Evolutionary conservation across 2,797 vertebrate genomes (phyloP), one percentile per base, ranked within the genome.

Genomic region (Coendou prehensilis): DNA sequence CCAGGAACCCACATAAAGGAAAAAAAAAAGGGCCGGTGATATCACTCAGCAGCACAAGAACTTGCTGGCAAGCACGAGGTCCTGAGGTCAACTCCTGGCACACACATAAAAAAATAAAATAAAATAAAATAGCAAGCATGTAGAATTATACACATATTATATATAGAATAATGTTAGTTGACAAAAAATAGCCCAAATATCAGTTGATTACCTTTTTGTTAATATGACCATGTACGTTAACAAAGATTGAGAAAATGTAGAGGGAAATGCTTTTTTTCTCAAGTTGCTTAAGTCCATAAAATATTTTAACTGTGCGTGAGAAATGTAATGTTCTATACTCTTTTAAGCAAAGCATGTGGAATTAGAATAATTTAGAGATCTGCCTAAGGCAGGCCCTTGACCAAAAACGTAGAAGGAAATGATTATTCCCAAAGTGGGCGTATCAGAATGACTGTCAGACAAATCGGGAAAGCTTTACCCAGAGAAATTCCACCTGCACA

Each of bases 141-240:
- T 81, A 61, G 75, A 79, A 89, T 92, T 89, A 78, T 88, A 69
- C 83, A 69, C 11, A 8, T 45, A 64, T 64, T 26, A 64, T 30
- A 5, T 64, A 30, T 67, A 75, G 84, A 87, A 78, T 69, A 89
- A 82, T 71, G 26, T 37, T 92, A 45, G 23, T 33, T 94, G 52
- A 83, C 71, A 84, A 91, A 84, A n/a, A 95, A 69, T 45, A 78
- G 33, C 88, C 67, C 41, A 89, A 90, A 75, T 93, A 84, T 26
- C 50, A 15, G 13, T 93, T 90, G 80, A 87, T 89, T 87, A 63
- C 33, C 71, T 8, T 93, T 91, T 95, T 80, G 11, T 91, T 96
- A 61, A 89, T 69, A 54, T 9, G 83, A 54, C 64, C 56, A 13
- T 88, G 15, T 4, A 41, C 28, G 67, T 96, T 87, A 87, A 73